phyloP scores from a whole-genome alignment of 2,888 invertebrate species.

The Bhutanitis thaidina region DNA sequence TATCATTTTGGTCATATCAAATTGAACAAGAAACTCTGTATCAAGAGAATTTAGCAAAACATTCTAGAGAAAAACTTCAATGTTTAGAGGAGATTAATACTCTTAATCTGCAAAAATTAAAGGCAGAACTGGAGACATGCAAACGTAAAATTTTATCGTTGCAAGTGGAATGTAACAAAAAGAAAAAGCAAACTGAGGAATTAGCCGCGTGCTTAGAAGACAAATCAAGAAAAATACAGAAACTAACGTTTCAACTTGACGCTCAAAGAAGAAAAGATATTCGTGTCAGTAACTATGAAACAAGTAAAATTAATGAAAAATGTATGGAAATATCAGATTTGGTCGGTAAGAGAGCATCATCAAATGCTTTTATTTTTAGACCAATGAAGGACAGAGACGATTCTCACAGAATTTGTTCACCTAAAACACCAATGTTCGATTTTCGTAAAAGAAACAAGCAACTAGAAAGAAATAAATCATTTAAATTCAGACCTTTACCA shows the following conservation, averaged over 20 bases:
- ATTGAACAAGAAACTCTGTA: slow-evolving; percentile 74
- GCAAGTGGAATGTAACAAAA: slow-evolving; percentile 65
- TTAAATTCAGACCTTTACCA: slow-evolving; percentile 58
- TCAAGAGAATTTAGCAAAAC: slow-evolving; percentile 70
- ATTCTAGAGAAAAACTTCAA: slow-evolving; percentile 64
- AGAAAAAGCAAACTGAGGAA: slow-evolving; percentile 68
- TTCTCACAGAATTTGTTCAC: slow-evolving; percentile 51
- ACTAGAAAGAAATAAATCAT: slow-evolving; percentile 34
- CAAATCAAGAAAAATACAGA: slow-evolving; percentile 67
- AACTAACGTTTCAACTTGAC: slow-evolving; percentile 66
- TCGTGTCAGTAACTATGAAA: slow-evolving; percentile 45
- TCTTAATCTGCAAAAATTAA: slow-evolving; percentile 64
- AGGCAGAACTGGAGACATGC: slow-evolving; percentile 68
- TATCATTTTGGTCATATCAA: slow-evolving; percentile 78
- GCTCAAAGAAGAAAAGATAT: slow-evolving; percentile 64
- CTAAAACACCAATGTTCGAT: slow-evolving; percentile 67
- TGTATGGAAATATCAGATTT: slow-evolving; percentile 68
- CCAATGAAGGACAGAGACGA: slow-evolving; percentile 57
- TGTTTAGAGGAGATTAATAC: slow-evolving; percentile 69
- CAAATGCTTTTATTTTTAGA: slow-evolving; percentile 61
- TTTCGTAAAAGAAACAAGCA: slow-evolving; percentile 51
- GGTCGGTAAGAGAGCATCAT: slow-evolving; percentile 52
- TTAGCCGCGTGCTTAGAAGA: slow-evolving; percentile 64
- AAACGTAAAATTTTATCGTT: slow-evolving; percentile 65
- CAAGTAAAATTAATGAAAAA: slow-evolving; percentile 43